phyloP scores from a whole-genome alignment of 2,797 vertebrate species.

The Mastacembelus armatus region DNA sequence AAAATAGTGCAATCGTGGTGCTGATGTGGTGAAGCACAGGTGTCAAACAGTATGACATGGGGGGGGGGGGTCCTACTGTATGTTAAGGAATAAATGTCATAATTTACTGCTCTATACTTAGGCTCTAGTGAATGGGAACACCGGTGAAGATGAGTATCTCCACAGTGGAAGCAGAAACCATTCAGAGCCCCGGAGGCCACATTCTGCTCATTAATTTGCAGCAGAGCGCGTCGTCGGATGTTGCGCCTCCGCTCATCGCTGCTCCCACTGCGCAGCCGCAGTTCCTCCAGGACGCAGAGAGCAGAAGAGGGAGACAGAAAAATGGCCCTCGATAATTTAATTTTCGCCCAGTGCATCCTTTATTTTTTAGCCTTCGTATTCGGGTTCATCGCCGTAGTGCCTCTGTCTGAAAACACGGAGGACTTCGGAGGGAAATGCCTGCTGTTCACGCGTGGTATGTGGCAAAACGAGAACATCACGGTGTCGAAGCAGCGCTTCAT shows the following conservation, averaged over 20 bases:
- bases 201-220: constrained; percentile 53
- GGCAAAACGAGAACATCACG: constrained; percentile 97
- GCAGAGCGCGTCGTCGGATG: constrained; percentile 52
- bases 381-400: constrained; percentile 93
- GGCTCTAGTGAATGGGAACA: constrained; percentile 1
- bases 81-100: constrained; percentile 1
- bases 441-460: constrained; percentile 97
- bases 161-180: constrained; percentile 35
- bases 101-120: neutral
- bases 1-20: neutral
- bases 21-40: no score
- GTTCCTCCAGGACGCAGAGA: constrained; percentile 61
- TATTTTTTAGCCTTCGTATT: constrained; percentile 94
- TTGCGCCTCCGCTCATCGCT: constrained; percentile 67
- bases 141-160: constrained; percentile 4
- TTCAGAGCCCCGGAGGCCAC: constrained; percentile 56
- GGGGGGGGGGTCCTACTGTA: neutral
- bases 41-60: neutral
- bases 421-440: constrained; percentile 95
- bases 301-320: constrained; percentile 62
- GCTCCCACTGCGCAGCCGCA: constrained; percentile 82
- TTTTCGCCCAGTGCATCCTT: constrained; percentile 93
- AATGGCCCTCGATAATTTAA: constrained; percentile 92
- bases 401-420: constrained; percentile 93
- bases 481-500: constrained; percentile 94